These are phyloP conservation scores for Lagria hirta DNA, from an alignment of 2,888 invertebrate species.

Conservation along the genomic window DNA sequence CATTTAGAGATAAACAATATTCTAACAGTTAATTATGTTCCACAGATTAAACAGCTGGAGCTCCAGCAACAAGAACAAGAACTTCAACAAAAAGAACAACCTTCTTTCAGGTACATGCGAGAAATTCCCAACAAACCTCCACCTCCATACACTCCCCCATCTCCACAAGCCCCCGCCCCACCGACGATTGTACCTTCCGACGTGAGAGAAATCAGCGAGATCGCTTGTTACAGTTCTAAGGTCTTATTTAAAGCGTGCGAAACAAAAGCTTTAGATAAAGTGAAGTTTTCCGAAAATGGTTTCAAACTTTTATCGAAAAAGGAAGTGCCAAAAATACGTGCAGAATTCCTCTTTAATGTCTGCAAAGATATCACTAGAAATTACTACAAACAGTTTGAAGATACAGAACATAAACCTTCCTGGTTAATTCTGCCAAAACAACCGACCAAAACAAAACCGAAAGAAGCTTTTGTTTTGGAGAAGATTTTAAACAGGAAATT, in stretches of 20 bases:
- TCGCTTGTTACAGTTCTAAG: conserved; percentile 54
- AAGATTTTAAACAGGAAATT: conserved; percentile 57
- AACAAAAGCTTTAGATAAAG: conserved; percentile 42
- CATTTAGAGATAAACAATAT: no score
- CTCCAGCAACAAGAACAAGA: no score
- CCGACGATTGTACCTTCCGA: conserved; percentile 52
- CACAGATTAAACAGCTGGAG: conserved; percentile 61
- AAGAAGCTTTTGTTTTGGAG: conserved; percentile 55
- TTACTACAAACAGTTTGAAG: conserved; percentile 54
- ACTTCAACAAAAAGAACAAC: conserved; percentile 57
- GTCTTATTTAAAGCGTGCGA: conserved; percentile 54
- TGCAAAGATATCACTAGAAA: conserved; percentile 62
- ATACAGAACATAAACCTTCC: conserved; percentile 54
- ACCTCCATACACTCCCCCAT: conserved; percentile 72
- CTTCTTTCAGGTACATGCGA: conserved; percentile 60
- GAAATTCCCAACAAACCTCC: conserved; percentile 77
- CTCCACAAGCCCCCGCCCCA: conserved; percentile 42
- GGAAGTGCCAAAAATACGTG: conserved; percentile 56
- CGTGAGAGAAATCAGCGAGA: conserved; percentile 54
- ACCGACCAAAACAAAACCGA: conserved; percentile 54
- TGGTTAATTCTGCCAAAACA: conserved; percentile 56
- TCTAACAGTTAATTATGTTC: no score
- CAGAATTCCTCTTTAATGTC: conserved; percentile 63
- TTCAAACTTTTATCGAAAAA: conserved; percentile 39
- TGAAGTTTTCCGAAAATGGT: conserved; percentile 45